Conservation (phyloP, 2,113 vertebrate species). For the Passer domesticus region DNA sequence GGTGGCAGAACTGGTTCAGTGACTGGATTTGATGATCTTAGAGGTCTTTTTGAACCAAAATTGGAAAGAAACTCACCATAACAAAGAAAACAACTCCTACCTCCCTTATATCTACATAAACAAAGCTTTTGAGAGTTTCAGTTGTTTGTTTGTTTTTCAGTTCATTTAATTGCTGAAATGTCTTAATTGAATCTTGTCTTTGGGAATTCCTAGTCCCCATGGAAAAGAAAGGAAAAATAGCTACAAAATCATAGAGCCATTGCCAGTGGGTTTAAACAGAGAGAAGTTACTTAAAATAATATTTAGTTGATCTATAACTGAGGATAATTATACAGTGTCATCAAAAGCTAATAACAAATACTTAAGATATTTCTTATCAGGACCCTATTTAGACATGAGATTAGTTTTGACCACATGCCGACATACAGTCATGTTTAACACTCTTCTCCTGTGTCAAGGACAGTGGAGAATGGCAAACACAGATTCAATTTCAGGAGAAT, state of each 20-base stretch:
- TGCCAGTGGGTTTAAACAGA: neutral
- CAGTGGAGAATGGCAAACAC: neutral
- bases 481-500: constrained; percentile 32
- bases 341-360: neutral
- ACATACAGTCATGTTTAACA: neutral
- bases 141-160: neutral
- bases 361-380: neutral
- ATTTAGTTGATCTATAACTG: neutral
- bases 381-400: neutral
- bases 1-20: neutral
- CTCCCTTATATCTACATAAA: neutral
- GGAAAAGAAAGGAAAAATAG: neutral
- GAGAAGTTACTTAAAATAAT: neutral
- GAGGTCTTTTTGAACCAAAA: neutral
- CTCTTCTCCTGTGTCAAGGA: neutral
- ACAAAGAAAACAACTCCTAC: accelerated
- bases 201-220: neutral
- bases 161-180: neutral
- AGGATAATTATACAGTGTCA: neutral
- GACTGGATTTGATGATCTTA: accelerated
- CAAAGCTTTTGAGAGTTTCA: neutral
- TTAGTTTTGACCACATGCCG: neutral
- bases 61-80: neutral
- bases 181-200: neutral
- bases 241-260: neutral